Conservation (phyloP, 2,113 vertebrate species). For the Crotalus tigris region DNA sequence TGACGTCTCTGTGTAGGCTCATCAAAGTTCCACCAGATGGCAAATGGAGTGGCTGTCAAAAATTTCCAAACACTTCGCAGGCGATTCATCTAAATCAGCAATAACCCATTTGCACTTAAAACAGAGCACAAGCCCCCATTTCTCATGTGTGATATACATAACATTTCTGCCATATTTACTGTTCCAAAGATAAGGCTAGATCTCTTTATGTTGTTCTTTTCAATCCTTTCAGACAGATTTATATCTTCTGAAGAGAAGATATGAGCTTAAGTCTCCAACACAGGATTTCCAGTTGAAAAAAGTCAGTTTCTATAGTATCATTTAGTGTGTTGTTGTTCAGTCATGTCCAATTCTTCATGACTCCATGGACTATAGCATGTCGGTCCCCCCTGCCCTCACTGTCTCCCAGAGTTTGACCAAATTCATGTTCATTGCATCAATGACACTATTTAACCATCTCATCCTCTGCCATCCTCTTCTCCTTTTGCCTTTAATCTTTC, state of each 20-base stretch:
- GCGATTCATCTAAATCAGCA: slow-evolving; percentile 59
- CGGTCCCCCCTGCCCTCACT: neutral
- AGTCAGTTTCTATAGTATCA: neutral
- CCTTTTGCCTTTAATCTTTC: neutral
- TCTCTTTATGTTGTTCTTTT: slow-evolving; percentile 25
- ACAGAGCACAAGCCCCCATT: slow-evolving; percentile 30
- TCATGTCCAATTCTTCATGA: neutral
- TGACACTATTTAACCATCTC: neutral
- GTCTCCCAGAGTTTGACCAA: neutral
- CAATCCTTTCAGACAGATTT: neutral
- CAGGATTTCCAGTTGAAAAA: neutral
- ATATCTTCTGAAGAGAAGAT: slow-evolving; percentile 38
- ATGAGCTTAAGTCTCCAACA: slow-evolving; percentile 5
- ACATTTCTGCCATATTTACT: slow-evolving; percentile 53
- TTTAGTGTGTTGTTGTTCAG: neutral
- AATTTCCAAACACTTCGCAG: slow-evolving; percentile 61
- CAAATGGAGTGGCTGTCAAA: slow-evolving; percentile 38
- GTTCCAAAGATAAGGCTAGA: slow-evolving; percentile 35
- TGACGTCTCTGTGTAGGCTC: slow-evolving; percentile 36
- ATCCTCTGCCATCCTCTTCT: neutral
- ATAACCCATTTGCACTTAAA: slow-evolving; percentile 62
- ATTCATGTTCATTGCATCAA: neutral
- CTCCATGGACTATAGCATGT: neutral
- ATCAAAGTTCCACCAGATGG: slow-evolving; percentile 63
- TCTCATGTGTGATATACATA: slow-evolving; percentile 61